These are phyloP conservation scores for Mimas tiliae DNA, from an alignment of 2,888 invertebrate species.

Conservation along the genomic window DNA sequence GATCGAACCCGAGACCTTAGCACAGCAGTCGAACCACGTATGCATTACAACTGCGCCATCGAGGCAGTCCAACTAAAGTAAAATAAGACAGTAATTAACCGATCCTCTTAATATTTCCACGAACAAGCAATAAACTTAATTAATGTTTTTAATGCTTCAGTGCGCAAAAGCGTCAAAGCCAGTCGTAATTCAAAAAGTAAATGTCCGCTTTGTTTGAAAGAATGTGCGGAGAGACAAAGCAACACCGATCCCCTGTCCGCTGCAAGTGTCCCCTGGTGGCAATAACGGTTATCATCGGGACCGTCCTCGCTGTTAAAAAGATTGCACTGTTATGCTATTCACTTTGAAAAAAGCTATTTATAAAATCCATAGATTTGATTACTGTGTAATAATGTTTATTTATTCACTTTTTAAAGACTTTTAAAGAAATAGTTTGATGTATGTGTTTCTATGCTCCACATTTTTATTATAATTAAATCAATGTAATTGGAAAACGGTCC, in stretches of 20 bases:
- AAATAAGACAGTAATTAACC: no score
- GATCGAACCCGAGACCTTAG: no score
- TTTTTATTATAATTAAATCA: no score
- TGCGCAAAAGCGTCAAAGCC: constrained; percentile 1
- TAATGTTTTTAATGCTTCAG: not conserved
- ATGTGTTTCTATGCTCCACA: no score
- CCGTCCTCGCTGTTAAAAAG: not conserved
- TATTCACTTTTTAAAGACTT: no score
- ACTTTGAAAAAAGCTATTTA: not conserved
- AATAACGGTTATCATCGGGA: constrained; percentile 14
- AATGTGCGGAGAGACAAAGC: constrained; percentile 20
- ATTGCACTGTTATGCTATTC: not conserved
- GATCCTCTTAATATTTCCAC: not conserved
- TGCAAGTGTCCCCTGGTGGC: not conserved
- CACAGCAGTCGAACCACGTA: no score
- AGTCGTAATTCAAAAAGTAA: constrained; percentile 14
- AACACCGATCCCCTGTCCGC: constrained; percentile 19
- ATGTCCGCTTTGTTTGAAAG: constrained; percentile 19
- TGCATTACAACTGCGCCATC: no score
- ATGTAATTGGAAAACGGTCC: no score
- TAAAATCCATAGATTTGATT: no score
- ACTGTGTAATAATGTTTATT: no score
- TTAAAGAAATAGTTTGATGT: no score
- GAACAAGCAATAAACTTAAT: not conserved
- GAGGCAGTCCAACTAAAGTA: no score